Evolutionary conservation across 2,113 vertebrate genomes (phyloP).

Genomic region (Ardeotis arabs): DNA sequence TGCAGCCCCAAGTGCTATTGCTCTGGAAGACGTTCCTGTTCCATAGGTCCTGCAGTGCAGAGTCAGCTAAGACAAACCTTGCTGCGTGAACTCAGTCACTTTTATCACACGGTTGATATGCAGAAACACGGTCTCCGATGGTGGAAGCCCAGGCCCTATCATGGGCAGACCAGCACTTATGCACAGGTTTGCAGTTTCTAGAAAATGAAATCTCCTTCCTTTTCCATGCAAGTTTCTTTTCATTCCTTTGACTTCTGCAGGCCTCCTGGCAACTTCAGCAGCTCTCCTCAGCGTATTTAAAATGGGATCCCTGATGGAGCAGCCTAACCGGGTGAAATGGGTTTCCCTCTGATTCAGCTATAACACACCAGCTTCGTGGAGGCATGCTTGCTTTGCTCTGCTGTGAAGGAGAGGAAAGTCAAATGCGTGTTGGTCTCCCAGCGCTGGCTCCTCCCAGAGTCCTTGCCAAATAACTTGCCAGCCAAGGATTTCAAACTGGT

Average conservation of each 20-base stretch:
- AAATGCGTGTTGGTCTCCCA: background rate
- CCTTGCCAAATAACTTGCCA: background rate
- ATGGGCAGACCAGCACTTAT: rapidly evolving
- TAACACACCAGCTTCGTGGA: rapidly evolving
- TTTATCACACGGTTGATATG: background rate
- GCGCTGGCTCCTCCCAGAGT: background rate
- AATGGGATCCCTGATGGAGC: background rate
- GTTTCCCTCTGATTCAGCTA: background rate
- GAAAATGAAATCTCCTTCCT: background rate
- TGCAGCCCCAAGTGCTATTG: rapidly evolving
- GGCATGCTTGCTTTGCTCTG: background rate
- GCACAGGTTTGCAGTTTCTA: background rate
- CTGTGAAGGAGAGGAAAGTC: background rate
- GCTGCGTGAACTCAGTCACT: rapidly evolving
- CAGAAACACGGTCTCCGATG: background rate
- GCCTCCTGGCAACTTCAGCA: background rate
- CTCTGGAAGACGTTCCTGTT: background rate
- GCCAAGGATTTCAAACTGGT: background rate
- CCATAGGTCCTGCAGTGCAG: too few relatives aligned
- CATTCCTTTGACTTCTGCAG: background rate
- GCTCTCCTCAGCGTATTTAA: background rate
- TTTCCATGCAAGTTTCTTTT: background rate
- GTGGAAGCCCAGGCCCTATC: too few relatives aligned
- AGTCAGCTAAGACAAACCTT: background rate
- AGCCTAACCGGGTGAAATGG: background rate